Conservation (phyloP, 92 coral and sea anemone genomes). For the Blastomussa wellsi region DNA sequence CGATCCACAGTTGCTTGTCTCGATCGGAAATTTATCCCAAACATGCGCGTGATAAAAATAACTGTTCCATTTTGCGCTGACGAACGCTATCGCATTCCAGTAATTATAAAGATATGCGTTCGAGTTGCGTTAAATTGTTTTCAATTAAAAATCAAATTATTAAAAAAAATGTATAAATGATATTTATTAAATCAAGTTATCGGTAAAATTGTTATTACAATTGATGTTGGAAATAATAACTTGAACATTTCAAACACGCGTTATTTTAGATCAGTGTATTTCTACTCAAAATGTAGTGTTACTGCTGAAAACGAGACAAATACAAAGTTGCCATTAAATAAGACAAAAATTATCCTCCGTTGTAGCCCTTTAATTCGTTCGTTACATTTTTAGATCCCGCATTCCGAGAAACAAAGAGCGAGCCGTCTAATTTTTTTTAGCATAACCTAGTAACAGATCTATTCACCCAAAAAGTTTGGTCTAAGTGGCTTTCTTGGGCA, state of each 20-base stretch:
- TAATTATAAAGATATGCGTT: neutral
- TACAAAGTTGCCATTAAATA: neutral
- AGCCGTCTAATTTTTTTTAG: no score
- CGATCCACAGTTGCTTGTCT: slow-evolving; percentile 62
- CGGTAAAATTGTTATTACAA: neutral
- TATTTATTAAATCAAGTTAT: neutral
- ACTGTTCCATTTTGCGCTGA: neutral
- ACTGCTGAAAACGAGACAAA: neutral
- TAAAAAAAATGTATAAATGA: neutral
- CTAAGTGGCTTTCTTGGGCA: no score
- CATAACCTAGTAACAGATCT: no score
- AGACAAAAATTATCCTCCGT: neutral
- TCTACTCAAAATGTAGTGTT: neutral
- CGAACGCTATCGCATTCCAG: neutral
- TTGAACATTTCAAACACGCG: neutral
- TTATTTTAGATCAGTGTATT: neutral
- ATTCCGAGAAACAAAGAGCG: no score
- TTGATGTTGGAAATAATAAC: neutral
- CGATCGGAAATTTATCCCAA: slow-evolving; percentile 8
- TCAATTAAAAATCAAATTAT: neutral
- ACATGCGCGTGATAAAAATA: neutral
- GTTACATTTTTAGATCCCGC: neutral
- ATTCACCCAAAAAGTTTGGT: no score
- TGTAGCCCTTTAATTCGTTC: neutral
- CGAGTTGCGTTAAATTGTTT: neutral